phyloP scores from a whole-genome alignment of 2,113 vertebrate genomes.

The Pongo abelii region DNA sequence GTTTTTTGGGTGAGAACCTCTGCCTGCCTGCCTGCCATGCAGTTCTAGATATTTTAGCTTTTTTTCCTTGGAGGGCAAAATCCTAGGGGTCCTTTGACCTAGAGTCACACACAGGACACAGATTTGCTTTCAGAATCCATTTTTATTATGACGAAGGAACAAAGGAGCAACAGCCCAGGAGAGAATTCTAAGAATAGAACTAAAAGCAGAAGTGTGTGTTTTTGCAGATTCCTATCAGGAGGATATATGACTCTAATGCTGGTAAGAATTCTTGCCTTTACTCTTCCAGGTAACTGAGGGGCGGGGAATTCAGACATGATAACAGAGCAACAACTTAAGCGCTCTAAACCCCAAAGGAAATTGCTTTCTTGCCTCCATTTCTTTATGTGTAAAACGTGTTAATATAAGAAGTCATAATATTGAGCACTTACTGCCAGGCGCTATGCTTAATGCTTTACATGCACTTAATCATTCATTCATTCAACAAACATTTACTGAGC shows the following conservation, averaged over 20 bases:
- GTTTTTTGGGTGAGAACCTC: not conserved
- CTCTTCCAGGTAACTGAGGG: not conserved
- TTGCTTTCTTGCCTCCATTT: not conserved
- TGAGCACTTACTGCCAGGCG: not conserved
- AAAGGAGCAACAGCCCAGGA: not conserved
- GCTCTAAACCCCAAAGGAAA: not conserved
- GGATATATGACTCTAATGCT: not conserved
- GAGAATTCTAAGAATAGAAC: not conserved
- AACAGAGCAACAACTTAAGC: not conserved
- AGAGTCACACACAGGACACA: not conserved
- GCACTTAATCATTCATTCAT: not conserved
- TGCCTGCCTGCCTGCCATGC: not conserved
- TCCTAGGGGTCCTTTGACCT: not conserved
- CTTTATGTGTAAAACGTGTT: not conserved
- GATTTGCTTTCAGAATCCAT: not conserved
- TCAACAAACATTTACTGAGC: not conserved
- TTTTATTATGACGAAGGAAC: slow-evolving; percentile 59
- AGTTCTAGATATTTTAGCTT: not conserved
- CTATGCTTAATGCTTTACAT: accelerated
- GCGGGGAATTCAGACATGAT: no score
- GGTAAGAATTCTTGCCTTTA: not conserved
- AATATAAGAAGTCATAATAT: not conserved
- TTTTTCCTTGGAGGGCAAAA: not conserved
- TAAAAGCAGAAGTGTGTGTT: not conserved
- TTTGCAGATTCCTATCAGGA: not conserved